Conservation (phyloP, 2,888 invertebrate species). For the Hyppa rectilinea region DNA sequence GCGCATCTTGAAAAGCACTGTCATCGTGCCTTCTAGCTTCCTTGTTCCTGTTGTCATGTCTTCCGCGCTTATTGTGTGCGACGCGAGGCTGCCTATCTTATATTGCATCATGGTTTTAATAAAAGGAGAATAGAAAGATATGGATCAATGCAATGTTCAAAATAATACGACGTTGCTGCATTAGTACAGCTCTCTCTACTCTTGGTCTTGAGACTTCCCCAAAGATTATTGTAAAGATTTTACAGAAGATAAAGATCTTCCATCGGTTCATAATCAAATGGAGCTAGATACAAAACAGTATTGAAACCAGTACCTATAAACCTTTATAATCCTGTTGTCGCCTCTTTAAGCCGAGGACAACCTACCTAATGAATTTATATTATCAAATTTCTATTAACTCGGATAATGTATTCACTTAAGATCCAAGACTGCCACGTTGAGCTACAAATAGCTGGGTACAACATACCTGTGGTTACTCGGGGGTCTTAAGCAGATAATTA, state of each 20-base stretch:
- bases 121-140: slow-evolving; percentile 4
- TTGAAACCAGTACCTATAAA: slow-evolving; percentile 23
- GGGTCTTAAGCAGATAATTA: slow-evolving; percentile 21
- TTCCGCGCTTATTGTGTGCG: slow-evolving; percentile 53
- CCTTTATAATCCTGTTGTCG: slow-evolving; percentile 32
- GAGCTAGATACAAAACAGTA: slow-evolving; percentile 20
- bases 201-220: background rate
- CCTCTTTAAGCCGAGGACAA: slow-evolving; percentile 30
- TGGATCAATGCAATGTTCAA: background rate
- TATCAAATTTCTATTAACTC: slow-evolving; percentile 46
- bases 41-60: slow-evolving; percentile 57
- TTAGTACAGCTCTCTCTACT: background rate
- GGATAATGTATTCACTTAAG: slow-evolving; percentile 34
- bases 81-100: slow-evolving; percentile 32
- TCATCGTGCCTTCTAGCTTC: slow-evolving; percentile 63
- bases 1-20: slow-evolving; percentile 64
- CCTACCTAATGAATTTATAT: slow-evolving; percentile 50
- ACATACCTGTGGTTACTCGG: slow-evolving; percentile 27
- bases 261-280: slow-evolving; percentile 1
- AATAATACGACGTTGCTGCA: background rate
- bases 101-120: slow-evolving; percentile 41
- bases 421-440: slow-evolving; percentile 11
- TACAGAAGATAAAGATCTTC: slow-evolving; percentile 2
- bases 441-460: slow-evolving; percentile 1
- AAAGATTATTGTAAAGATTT: background rate